These are phyloP conservation scores for Drosophila maculinotata DNA, from an alignment of 2,888 invertebrate genomes.

Conservation along the genomic window DNA sequence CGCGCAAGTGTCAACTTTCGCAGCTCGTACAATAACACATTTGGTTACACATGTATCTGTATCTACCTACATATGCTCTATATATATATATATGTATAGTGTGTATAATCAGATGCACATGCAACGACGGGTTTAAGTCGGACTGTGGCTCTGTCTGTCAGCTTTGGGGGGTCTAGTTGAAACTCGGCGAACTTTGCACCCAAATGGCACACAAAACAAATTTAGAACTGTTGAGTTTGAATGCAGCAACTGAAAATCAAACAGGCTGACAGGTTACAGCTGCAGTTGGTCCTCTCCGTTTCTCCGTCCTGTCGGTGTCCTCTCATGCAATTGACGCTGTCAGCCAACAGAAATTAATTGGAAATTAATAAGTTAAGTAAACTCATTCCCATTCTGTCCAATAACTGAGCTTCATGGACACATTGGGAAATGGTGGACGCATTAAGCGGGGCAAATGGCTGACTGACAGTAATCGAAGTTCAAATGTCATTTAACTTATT, in stretches of 20 bases:
- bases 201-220: slow-evolving; percentile 33
- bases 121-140: slow-evolving; percentile 5
- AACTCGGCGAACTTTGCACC: slow-evolving; percentile 16
- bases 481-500: background rate
- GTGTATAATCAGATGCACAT: slow-evolving; percentile 1
- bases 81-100: background rate
- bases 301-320: background rate
- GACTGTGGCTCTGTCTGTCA: slow-evolving; percentile 2
- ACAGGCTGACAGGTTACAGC: slow-evolving; percentile 1
- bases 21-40: background rate
- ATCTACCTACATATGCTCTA: background rate
- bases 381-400: slow-evolving; percentile 18
- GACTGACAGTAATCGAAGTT: background rate
- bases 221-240: slow-evolving; percentile 25
- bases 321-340: slow-evolving; percentile 38
- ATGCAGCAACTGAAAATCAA: slow-evolving; percentile 13
- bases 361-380: slow-evolving; percentile 73
- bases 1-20: slow-evolving; percentile 29
- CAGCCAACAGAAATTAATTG: slow-evolving; percentile 58
- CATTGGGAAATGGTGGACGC: too few species aligned
- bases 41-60: background rate
- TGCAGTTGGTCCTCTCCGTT: too few species aligned
- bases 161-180: slow-evolving; percentile 3
- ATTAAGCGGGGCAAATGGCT: background rate
- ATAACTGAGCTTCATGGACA: background rate